Base-by-base conservation (phyloP, 2,113 vertebrate species). In the Dicaeum eximium region DNA sequence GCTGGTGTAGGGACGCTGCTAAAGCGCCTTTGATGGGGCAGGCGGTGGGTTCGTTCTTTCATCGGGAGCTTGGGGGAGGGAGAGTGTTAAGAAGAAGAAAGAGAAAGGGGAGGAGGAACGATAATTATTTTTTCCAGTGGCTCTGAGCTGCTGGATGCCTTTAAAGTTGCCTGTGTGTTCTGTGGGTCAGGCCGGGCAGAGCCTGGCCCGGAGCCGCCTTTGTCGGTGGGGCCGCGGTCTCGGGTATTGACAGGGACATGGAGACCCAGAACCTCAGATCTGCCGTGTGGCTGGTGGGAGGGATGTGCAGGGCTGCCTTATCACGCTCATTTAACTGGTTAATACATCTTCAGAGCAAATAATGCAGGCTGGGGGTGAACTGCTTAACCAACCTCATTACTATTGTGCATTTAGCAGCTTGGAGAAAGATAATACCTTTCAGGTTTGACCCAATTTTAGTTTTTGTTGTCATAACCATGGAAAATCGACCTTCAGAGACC, bases 361-460 rank as follows among this genome's bases (percentile, higher is more conserved):
- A 96, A 75, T 83, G 90, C 64, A 44, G 92, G 91, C 96, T 84
- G 45, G 95, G 92, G 95, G 97, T 81, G 67, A 81, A 93, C 89
- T 93, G 96, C 97, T 98, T 97, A 97, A 97, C 96, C 98, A 96
- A 71, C 97, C 97, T 98, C 96, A 97, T 98, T 97, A 97, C 97
- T 97, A 96, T 92, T 94, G 96, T 97, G 97, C 91, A 95, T 97
- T 97, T 97, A 98, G 97, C 95, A 92, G 96, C 97, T 96, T 61
- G 70, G 86, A 92, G 95, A 96, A 96, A 97, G 97, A 97, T 93
- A 96, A 97, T 96, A 97, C 97, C 97, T 98, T 98, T 97, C 97
- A 95, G 96, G 97, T 98, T 97, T 98, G 97, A 98, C 98, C 98
- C 97, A 98, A 95, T 98, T 98, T 97, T 97, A 89, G 95, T 96